Base-by-base conservation (phyloP, 2,888 invertebrate species). In the Drosophila mayaguana region DNA sequence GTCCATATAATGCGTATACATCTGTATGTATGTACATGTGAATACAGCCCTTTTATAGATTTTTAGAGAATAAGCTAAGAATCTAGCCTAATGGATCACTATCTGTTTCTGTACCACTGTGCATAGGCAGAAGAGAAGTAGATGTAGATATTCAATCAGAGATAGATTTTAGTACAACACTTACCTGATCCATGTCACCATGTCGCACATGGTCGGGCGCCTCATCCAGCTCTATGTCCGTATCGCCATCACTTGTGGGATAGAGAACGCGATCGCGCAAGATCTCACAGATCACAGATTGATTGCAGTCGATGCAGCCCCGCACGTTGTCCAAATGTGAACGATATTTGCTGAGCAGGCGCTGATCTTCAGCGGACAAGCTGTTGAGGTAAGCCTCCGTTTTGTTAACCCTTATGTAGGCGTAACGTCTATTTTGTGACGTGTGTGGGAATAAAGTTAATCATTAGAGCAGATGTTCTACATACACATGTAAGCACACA, bases 341-440 rank as follows among this genome's bases (percentile, higher is more conserved):
- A 48, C 94, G 94, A 91, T 98, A 98, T 72, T 96, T 95, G 2
- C 94, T 93, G 3, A 98, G 93, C 81, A 97, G 94, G 48, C 94
- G 94, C 91, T 96, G 96, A 91, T 99, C 98, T 48, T 94, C 95
- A 12, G 93, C 91, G 0, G 97, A 96, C 46, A 98, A 93, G 11
- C 95, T 95, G 5, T 95, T 94, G 56, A 97, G 94, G 85, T 96
- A 97, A 68, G 94, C 94, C 91, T 97, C 96, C 0, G 96, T 96
- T 91, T 96, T 95, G 79, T 95, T 95, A 46, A 98, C 95, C 78
- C 97, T 94, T 78, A 95, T 94, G 74, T 97, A 91, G 20, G 97
- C 96, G 93, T 97, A 96, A 73, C 95, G 93, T 92, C 97, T 98
- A 38, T 16, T 7, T 38, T 16, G 36, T 14, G 16, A 14, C 16